A percentile compares a stretch with the other conserved stretches of the same genome.
Evolutionary conservation across 2,888 invertebrate species (phyloP).

Genomic region (Crioceris asparagi): DNA sequence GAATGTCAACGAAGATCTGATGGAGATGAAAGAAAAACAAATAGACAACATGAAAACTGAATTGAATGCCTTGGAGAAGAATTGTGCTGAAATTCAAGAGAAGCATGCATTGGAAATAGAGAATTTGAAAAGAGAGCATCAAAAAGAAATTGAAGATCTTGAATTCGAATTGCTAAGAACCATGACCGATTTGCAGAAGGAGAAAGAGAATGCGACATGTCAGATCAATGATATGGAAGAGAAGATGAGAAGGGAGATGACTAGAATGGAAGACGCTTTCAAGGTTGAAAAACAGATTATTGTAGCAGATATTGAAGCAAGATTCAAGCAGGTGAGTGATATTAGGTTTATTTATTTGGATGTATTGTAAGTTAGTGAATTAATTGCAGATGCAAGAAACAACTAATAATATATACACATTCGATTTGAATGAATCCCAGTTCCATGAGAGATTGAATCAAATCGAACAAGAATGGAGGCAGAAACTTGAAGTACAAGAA

Average conservation of each 20-base stretch:
- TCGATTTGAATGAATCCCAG: slow-evolving; percentile 28
- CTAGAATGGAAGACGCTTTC: slow-evolving; percentile 26
- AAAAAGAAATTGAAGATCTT: slow-evolving; percentile 28
- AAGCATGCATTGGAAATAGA: slow-evolving; percentile 24
- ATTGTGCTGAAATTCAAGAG: slow-evolving; percentile 17
- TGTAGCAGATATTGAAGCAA: slow-evolving; percentile 22
- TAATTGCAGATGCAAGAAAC: too few species aligned
- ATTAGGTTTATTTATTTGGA: neutral
- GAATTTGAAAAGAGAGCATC: slow-evolving; percentile 23
- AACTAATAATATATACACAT: too few species aligned
- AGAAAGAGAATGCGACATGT: slow-evolving; percentile 20
- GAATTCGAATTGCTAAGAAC: slow-evolving; percentile 31
- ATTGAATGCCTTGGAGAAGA: slow-evolving; percentile 19
- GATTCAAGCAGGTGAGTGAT: slow-evolving; percentile 28
- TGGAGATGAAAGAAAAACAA: slow-evolving; percentile 12
- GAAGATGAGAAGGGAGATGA: slow-evolving; percentile 18
- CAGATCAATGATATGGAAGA: slow-evolving; percentile 23
- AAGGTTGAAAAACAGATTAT: slow-evolving; percentile 29
- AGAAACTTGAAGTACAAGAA: slow-evolving; percentile 38
- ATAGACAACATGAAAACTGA: slow-evolving; percentile 16
- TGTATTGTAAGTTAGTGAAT: neutral
- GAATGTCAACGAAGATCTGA: slow-evolving; percentile 10
- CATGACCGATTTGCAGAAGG: slow-evolving; percentile 29
- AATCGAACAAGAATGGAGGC: slow-evolving; percentile 36
- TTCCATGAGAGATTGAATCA: slow-evolving; percentile 38